Conservation (phyloP, 2,797 vertebrate genomes). For the Leptodactylus fallax region DNA sequence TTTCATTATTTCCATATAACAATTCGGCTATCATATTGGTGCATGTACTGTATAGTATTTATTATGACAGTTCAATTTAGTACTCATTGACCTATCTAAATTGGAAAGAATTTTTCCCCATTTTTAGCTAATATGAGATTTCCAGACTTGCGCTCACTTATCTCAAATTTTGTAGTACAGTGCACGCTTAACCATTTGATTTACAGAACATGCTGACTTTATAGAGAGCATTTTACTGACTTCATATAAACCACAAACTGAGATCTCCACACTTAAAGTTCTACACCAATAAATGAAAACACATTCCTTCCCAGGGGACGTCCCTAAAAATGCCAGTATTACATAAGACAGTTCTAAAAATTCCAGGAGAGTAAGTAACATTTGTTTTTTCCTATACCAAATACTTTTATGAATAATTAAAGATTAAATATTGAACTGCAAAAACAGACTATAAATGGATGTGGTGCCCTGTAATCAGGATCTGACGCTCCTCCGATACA, state of each 20-base stretch:
- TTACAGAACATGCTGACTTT: constrained; percentile 16
- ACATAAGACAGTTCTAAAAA: constrained; percentile 35
- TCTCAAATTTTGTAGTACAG: background rate
- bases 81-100: background rate
- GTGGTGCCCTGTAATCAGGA: constrained; percentile 40
- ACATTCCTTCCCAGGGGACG: background rate
- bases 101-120: background rate
- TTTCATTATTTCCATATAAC: background rate
- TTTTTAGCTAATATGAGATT: background rate
- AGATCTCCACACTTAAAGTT: constrained; percentile 7
- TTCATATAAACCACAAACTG: constrained; percentile 40
- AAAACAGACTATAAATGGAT: constrained; percentile 40
- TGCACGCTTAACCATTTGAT: constrained; percentile 16
- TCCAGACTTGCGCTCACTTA: background rate
- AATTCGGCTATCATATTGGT: background rate
- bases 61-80: background rate
- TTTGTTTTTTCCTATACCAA: background rate
- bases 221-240: constrained; percentile 31
- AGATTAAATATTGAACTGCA: constrained; percentile 51
- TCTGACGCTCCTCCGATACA: constrained; percentile 23
- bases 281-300: constrained; percentile 11
- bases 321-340: constrained; percentile 34
- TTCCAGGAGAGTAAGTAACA: constrained; percentile 21
- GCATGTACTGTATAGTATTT: background rate
- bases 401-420: constrained; percentile 55